Percentiles rank a stretch among this genome's conserved stretches.
phyloP scores from a whole-genome alignment of 2,113 vertebrate species.

The Rhinolophus ferrumequinum region DNA sequence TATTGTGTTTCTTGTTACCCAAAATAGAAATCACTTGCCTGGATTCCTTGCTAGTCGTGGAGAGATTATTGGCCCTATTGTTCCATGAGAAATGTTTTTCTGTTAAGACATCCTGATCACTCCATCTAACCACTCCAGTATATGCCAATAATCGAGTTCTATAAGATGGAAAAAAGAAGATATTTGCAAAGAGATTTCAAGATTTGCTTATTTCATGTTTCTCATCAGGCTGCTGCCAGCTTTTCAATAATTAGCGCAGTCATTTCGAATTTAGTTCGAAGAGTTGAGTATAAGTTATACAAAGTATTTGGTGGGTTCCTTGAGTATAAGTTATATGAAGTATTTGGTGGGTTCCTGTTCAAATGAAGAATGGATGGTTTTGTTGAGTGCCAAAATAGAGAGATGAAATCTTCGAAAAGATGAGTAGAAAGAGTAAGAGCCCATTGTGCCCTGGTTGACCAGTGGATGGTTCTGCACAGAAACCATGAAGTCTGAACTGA shows the following conservation, averaged over 20 bases:
- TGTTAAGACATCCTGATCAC: not conserved
- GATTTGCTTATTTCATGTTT: not conserved
- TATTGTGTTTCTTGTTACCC: not conserved
- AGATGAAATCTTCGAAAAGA: not conserved
- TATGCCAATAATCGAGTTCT: not conserved
- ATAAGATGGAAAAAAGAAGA: not conserved
- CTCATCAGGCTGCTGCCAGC: not conserved
- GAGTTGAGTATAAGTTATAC: not conserved
- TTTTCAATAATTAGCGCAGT: not conserved
- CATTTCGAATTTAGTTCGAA: not conserved
- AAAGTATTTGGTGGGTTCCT: not conserved
- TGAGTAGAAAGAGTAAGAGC: not conserved
- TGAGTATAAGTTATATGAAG: too few species aligned
- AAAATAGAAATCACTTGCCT: not conserved
- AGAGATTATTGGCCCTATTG: not conserved
- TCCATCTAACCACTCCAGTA: not conserved
- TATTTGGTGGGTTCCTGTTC: not conserved
- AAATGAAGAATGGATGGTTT: not conserved
- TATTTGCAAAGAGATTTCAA: not conserved
- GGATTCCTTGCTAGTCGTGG: too few species aligned
- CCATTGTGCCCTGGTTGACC: not conserved
- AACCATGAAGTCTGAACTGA: not conserved
- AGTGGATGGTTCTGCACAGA: not conserved
- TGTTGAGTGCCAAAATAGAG: not conserved
- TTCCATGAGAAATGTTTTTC: not conserved